These are phyloP conservation scores for Rhadina sibilatrix DNA, from an alignment of 2,113 vertebrate species.

Conservation along the genomic window DNA sequence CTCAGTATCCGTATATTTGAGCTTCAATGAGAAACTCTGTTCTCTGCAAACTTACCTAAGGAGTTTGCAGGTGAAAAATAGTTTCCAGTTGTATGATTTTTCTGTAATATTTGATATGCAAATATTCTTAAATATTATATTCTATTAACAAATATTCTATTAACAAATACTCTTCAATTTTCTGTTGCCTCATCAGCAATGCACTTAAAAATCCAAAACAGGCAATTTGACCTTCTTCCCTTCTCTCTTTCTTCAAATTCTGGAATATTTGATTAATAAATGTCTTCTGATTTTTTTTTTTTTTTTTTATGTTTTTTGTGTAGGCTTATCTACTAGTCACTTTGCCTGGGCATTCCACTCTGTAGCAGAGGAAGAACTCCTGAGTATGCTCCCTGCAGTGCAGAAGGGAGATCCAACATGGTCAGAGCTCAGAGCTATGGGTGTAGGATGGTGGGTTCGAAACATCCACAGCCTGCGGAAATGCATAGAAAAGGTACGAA, in stretches of 20 bases:
- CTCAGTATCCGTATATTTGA: background rate
- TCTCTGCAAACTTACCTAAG: background rate
- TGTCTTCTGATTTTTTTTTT: background rate
- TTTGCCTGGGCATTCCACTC: constrained; percentile 99
- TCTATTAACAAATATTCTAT: no score
- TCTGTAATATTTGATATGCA: background rate
- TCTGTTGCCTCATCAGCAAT: background rate
- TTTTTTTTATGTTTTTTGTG: background rate
- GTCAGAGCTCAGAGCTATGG: constrained; percentile 95
- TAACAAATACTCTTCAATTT: background rate
- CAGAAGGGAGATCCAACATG: constrained; percentile 89
- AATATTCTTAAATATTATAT: no score
- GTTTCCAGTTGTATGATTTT: background rate
- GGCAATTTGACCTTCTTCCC: background rate
- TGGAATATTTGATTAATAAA: background rate
- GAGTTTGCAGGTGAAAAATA: background rate
- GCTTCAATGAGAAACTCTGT: background rate
- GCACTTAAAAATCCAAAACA: background rate
- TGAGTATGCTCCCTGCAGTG: constrained; percentile 89
- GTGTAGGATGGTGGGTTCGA: constrained; percentile 95
- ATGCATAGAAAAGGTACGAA: constrained; percentile 92
- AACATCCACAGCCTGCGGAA: constrained; percentile 87
- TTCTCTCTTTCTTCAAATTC: background rate
- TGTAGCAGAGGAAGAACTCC: constrained; percentile 92
- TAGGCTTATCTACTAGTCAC: constrained; percentile 93